Evolutionary conservation across 2,888 invertebrate genomes (phyloP).

Genomic region (Heteromurus nitidus): DNA sequence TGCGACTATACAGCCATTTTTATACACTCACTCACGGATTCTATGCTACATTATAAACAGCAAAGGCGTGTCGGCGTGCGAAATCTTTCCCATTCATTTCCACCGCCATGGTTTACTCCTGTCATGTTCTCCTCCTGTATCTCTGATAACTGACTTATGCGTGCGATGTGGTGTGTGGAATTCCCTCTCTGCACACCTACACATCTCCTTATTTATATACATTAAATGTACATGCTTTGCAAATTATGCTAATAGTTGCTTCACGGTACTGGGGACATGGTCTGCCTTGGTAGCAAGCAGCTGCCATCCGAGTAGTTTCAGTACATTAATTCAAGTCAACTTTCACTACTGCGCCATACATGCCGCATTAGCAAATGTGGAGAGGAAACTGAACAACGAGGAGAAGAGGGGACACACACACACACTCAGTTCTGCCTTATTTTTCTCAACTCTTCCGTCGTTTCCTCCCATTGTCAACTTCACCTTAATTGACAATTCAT

Average conservation of each 20-base stretch:
- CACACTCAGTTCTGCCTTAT: neutral
- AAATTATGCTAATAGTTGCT: slow-evolving; percentile 38
- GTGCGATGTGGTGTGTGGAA: no score
- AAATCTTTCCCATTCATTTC: slow-evolving; percentile 33
- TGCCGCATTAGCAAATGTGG: slow-evolving; percentile 11
- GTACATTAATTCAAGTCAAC: slow-evolving; percentile 42
- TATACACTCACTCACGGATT: no score
- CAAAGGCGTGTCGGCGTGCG: neutral
- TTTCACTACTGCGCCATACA: slow-evolving; percentile 40
- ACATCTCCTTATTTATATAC: no score
- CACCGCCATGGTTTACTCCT: neutral
- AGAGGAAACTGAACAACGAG: no score
- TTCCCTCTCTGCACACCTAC: neutral
- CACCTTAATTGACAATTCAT: slow-evolving; percentile 28
- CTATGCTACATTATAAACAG: no score
- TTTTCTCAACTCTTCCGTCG: slow-evolving; percentile 22
- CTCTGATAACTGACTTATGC: neutral
- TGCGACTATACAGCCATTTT: no score
- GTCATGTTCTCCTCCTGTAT: neutral
- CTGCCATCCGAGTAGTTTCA: slow-evolving; percentile 14
- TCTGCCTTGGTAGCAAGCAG: neutral
- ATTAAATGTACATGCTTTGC: no score
- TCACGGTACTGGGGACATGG: neutral
- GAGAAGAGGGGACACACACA: neutral
- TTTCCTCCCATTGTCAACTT: slow-evolving; percentile 50